A percentile compares a stretch with the other conserved stretches of the same genome.
These are phyloP conservation scores for Porites lobata DNA, from an alignment of 92 coral and sea anemone genomes.

Conservation along the genomic window DNA sequence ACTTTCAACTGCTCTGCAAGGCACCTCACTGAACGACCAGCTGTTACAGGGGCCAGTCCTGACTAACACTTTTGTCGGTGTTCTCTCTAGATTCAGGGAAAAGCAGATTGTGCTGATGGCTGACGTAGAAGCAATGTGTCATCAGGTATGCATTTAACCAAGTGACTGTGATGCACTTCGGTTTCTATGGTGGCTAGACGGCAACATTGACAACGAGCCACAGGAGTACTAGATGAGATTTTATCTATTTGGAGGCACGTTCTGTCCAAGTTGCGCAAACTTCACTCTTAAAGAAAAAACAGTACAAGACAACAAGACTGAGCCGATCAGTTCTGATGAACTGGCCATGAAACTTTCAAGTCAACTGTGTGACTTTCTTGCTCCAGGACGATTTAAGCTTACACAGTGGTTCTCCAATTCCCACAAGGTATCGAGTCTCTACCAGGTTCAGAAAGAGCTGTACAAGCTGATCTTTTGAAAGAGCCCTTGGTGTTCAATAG, in stretches of 20 bases:
- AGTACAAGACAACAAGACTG: background rate
- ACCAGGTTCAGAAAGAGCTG: too few species aligned
- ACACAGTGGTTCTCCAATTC: constrained; percentile 3
- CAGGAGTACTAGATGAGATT: background rate
- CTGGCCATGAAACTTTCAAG: constrained; percentile 10
- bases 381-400: constrained; percentile 19
- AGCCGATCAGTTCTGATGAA: background rate
- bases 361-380: constrained; percentile 17
- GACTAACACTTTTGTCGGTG: background rate
- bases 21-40: background rate
- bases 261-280: background rate
- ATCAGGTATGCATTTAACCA: too few species aligned
- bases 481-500: too few species aligned
- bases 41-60: constrained; percentile 1
- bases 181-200: background rate
- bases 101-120: background rate
- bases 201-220: background rate
- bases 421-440: too few species aligned
- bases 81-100: background rate
- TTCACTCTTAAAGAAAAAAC: background rate
- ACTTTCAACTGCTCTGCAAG: background rate
- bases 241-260: background rate
- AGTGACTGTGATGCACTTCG: too few species aligned
- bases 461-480: too few species aligned
- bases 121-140: too few species aligned